These are phyloP conservation scores for Bubo scandiacus DNA, from an alignment of 2,113 vertebrate species.

Conservation along the genomic window DNA sequence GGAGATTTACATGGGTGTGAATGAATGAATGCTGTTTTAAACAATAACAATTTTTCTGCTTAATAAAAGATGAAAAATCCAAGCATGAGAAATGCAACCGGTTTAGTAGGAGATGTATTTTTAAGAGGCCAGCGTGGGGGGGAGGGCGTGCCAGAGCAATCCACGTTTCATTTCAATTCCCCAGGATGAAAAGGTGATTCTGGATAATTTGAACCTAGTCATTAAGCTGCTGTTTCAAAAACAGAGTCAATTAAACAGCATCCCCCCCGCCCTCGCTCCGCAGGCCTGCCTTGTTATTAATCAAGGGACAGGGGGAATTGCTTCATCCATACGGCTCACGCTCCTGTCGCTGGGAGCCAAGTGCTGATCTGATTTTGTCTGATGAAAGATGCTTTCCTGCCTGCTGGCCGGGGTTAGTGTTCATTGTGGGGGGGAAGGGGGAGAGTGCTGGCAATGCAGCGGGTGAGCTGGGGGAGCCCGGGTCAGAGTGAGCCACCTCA, in stretches of 20 bases:
- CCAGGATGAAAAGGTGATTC: slow-evolving; percentile 15
- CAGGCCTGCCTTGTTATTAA: background rate
- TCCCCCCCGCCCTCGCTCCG: fast-evolving
- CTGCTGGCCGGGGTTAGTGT: background rate
- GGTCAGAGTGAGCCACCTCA: fast-evolving
- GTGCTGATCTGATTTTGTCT: background rate
- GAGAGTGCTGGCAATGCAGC: background rate
- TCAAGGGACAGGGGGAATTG: slow-evolving; percentile 8
- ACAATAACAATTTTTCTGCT: background rate
- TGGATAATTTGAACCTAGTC: slow-evolving; percentile 15
- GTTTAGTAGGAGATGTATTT: background rate
- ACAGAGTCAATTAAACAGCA: background rate
- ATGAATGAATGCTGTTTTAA: background rate
- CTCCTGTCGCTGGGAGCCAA: background rate
- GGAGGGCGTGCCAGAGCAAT: background rate
- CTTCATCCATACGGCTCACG: background rate
- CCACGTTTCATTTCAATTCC: background rate
- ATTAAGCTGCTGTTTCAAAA: slow-evolving; percentile 14
- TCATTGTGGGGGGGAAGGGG: background rate
- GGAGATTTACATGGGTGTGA: background rate
- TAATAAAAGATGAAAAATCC: background rate
- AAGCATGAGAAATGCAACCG: background rate
- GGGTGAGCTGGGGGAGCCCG: background rate
- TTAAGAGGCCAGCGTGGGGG: background rate
- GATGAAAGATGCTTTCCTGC: background rate